Percentiles rank a stretch among this genome's conserved stretches.
Conservation (phyloP, 2,113 vertebrate species). For the Platysteira castanea region DNA sequence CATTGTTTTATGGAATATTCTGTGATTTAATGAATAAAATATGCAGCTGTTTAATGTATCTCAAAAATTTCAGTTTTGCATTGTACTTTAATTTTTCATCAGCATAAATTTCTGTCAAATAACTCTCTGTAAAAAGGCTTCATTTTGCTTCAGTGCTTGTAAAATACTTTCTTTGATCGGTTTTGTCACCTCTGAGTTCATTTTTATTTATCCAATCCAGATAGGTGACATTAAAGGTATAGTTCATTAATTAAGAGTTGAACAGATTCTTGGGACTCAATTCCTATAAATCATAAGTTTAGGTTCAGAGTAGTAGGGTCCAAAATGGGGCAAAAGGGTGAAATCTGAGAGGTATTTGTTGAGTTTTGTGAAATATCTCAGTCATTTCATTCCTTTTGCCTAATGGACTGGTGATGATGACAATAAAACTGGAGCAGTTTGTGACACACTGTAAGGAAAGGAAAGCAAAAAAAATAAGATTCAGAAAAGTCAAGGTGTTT, state of each 20-base stretch:
- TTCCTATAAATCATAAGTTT: not conserved
- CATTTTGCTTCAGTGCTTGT: not conserved
- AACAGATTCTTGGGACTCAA: not conserved
- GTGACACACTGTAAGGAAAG: not conserved
- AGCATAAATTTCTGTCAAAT: not conserved
- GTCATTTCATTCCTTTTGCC: not conserved
- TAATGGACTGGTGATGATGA: not conserved
- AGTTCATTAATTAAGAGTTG: not conserved
- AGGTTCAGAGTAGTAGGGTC: not conserved
- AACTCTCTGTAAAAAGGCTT: not conserved
- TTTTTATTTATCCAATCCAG: not conserved
- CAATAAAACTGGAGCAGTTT: not conserved
- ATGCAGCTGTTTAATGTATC: not conserved
- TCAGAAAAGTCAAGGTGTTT: not conserved
- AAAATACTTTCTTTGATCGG: not conserved
- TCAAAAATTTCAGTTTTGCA: not conserved
- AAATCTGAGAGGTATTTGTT: not conserved
- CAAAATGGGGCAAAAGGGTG: not conserved
- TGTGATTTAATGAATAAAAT: slow-evolving; percentile 24
- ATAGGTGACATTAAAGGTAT: not conserved
- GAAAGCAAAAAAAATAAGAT: not conserved
- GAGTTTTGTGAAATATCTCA: not conserved
- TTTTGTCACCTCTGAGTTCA: not conserved
- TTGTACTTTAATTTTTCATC: not conserved
- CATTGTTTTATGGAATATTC: slow-evolving; percentile 41